Conservation (phyloP, 2,888 invertebrate genomes). For the Coenonympha arcania region DNA sequence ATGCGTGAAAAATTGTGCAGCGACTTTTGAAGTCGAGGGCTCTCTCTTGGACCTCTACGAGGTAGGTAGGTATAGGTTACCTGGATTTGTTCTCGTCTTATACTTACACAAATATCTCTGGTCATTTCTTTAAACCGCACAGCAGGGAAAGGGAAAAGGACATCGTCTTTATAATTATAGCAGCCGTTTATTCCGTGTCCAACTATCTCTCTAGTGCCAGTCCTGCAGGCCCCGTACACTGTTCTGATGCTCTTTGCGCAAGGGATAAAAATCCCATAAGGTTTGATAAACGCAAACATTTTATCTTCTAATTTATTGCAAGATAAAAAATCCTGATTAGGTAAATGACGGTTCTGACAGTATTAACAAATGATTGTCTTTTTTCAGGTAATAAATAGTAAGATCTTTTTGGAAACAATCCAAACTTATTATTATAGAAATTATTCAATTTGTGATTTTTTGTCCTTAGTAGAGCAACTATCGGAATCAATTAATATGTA, state of each 20-base stretch:
- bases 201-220: conserved; percentile 79
- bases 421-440: too few species aligned
- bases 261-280: conserved; percentile 1
- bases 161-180: conserved; percentile 73
- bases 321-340: background rate
- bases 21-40: too few species aligned
- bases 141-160: conserved; percentile 76
- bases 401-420: too few species aligned
- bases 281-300: conserved; percentile 7
- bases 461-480: too few species aligned
- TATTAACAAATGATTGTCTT: too few species aligned
- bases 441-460: too few species aligned
- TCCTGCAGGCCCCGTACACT: conserved; percentile 47
- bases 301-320: background rate
- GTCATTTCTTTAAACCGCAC: conserved; percentile 77
- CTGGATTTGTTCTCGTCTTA: background rate
- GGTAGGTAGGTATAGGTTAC: background rate
- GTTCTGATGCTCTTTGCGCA: conserved; percentile 29
- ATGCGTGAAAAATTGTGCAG: too few species aligned
- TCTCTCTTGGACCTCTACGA: too few species aligned
- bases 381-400: too few species aligned
- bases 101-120: conserved; percentile 70
- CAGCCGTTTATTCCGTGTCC: conserved; percentile 77
- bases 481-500: too few species aligned
- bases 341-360: background rate